Base-by-base conservation (phyloP, 2,797 vertebrate genomes). In the Distichodus sexfasciatus region DNA sequence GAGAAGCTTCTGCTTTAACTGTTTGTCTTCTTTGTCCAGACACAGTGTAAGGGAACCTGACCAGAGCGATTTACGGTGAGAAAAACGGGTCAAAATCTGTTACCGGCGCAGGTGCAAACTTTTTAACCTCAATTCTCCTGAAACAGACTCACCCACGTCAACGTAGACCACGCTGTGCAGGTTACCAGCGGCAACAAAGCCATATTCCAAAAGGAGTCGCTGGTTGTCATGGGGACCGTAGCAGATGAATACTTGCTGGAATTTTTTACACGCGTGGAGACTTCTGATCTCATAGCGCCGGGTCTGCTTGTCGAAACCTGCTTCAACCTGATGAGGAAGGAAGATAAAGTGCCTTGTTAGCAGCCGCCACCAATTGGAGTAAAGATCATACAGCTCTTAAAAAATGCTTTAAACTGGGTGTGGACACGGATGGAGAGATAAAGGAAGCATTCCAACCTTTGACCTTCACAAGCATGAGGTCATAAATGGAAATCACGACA, bases 171-270 rank as follows among this genome's bases (percentile, higher is more conserved):
- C 93, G 3, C 92, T 92, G 29, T 98, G 93, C 8, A 92, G 94
- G 75, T 98, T 98, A 17, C 26, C 11, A 21, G 12, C 0, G 6
- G 91, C 85, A 12, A 95, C 79, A 60, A 98, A 98, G 15, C 97
- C 96, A 0, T 99, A 99, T 69, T 99, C 95, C 6, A 98, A 77
- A 67, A 98, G 84, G 78, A 99, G 91, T 4, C 88, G 88, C 73
- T 95, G 94, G 78, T 92, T 96, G 31, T 97, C 96, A 19, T 98
- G 95, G 72, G 90, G 93, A 3, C 95, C 94, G 0, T 99, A 99
- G 87, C 92, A 95, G 66, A 99, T 97, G 76, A 95, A 94, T 1
- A 90, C 92, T 84, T 99, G 93, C 60, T 89, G 77, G 1, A 89
- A 80, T 62, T 84, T 87, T 15, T 3, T 82, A 4, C 87, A 93